Base-by-base conservation (phyloP, 2,797 vertebrate genomes). In the Danio kyathit region DNA sequence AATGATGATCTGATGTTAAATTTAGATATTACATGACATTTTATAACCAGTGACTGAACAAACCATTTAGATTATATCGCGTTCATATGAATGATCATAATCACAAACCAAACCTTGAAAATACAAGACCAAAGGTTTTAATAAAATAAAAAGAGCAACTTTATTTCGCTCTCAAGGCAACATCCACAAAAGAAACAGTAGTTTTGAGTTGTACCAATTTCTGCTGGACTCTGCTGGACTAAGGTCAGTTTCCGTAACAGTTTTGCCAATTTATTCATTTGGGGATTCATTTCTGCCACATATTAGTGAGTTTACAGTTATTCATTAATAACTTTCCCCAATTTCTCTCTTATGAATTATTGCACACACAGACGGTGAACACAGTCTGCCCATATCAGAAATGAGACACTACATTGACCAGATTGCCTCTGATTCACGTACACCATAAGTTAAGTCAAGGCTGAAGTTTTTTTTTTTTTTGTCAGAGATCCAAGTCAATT, bases 321-420 rank as follows among this genome's bases (percentile, higher is more conserved):
- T 41, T 29, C 12, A 49, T 70, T 70, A 61, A 79, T 60, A 41
- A 70, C 70, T 19, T 51, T 40, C 9, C n/a, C n/a, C n/a, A n/a
- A n/a, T n/a, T n/a, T 76, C 51, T 78, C 21, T 69, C 54, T 59
- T 61, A 79, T 70, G 60, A 78, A 79, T 79, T 40, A 49, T 41
- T 73, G 29, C 60, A 78, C 17, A 13, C 60, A 70, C 66, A 61
- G 70, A 19, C 16, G 6, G 6, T 74, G 17, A 59, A 75, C 29
- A 41, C 46, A 11, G 66, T 49, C 29, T 61, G 14, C 19, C 19
- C 16, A 69, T 57, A 78, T 70, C 44, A 69, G 29, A 71, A 21
- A 43, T 71, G 56, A 79, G 49, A 78, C 17, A 2, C 14, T 67
- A 17, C 10, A 29, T 59, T 59, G 63, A 51, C 17, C 6, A 49